A percentile compares a stretch with the other conserved stretches of the same genome.
Evolutionary conservation across 1,140 invertebrate species (phyloP).

Genomic region (Brachionus angularis): DNA sequence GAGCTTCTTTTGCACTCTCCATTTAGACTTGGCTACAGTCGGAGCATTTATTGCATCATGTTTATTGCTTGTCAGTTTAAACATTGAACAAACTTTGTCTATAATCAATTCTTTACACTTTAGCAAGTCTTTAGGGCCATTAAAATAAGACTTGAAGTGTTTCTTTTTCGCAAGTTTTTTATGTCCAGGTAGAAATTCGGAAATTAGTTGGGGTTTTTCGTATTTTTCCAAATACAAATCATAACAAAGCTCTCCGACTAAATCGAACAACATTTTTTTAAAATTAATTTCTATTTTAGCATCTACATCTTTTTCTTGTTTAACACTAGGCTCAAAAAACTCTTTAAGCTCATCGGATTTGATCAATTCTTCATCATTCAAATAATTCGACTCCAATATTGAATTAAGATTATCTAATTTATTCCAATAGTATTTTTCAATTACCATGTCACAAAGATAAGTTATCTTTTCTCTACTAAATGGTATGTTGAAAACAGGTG

Average conservation of each 20-base stretch:
- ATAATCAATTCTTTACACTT: slow-evolving; percentile 50
- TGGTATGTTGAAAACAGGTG: slow-evolving; percentile 12
- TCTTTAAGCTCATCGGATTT: neutral
- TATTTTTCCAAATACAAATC: slow-evolving; percentile 55
- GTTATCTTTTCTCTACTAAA: neutral
- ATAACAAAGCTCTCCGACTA: slow-evolving; percentile 65
- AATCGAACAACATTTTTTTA: slow-evolving; percentile 64
- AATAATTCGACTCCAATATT: neutral
- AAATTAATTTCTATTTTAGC: slow-evolving; percentile 2
- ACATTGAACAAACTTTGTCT: slow-evolving; percentile 55
- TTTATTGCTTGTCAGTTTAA: slow-evolving; percentile 60
- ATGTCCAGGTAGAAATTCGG: slow-evolving; percentile 60
- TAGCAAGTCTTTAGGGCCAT: slow-evolving; percentile 48
- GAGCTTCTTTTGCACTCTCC: slow-evolving; percentile 67
- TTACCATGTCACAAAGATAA: neutral
- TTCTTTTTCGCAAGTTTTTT: slow-evolving; percentile 53
- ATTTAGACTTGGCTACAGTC: slow-evolving; percentile 64
- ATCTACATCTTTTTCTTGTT: neutral
- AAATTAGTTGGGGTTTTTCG: slow-evolving; percentile 45
- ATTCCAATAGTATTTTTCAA: slow-evolving; percentile 20
- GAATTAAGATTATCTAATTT: neutral
- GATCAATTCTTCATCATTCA: neutral
- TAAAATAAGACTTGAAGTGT: slow-evolving; percentile 44
- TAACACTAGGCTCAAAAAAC: neutral
- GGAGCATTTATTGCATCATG: slow-evolving; percentile 61